Conservation (phyloP, 2,888 invertebrate genomes). For the Physocephala rufipes region DNA sequence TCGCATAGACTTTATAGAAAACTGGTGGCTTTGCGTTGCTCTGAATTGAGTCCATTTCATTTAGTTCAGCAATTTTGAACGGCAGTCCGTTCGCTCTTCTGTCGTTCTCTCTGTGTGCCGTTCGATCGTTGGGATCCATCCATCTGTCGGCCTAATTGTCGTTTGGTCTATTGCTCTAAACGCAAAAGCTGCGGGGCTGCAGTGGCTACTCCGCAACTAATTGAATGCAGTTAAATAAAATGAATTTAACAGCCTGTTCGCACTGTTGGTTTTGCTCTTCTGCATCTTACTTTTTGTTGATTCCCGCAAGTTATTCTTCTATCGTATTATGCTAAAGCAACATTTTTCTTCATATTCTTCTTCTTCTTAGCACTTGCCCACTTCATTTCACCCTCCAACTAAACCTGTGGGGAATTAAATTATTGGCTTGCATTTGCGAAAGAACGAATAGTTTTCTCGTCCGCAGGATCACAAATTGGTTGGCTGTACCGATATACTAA, state of each 20-base stretch:
- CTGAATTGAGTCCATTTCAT: background rate
- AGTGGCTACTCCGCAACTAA: slow-evolving; percentile 23
- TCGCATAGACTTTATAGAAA: no score
- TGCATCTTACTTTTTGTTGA: no score
- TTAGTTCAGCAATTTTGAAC: slow-evolving; percentile 24
- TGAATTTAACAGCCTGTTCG: slow-evolving; percentile 25
- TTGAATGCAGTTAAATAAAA: slow-evolving; percentile 34
- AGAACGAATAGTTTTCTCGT: background rate
- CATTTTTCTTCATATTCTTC: no score
- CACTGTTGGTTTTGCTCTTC: slow-evolving; percentile 20
- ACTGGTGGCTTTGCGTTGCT: background rate
- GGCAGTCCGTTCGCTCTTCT: slow-evolving; percentile 16
- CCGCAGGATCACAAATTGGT: background rate
- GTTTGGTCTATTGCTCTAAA: no score
- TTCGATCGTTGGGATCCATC: background rate
- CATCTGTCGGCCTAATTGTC: background rate
- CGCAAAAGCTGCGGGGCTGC: slow-evolving; percentile 8
- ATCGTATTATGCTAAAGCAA: no score
- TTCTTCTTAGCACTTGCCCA: no score
- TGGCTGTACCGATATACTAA: background rate
- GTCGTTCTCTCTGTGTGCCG: background rate
- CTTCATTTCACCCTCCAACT: no score
- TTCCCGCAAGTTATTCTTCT: no score
- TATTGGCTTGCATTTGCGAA: no score
- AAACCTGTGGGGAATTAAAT: no score